Evolutionary conservation across 2,888 invertebrate species (phyloP), one percentile per base, ranked within the genome.

Genomic region (Trichacis sp.): DNA sequence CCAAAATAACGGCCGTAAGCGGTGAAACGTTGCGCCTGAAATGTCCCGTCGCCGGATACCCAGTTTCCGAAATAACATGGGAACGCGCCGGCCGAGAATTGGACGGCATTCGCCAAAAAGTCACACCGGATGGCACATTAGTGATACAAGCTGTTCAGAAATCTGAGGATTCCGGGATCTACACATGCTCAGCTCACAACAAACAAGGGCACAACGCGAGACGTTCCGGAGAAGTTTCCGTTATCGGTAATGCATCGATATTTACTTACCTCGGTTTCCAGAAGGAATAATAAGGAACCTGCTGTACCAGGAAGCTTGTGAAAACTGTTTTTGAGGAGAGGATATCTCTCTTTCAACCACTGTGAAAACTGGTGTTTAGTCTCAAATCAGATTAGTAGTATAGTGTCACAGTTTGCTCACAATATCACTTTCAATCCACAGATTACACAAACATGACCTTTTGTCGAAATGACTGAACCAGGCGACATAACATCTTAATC

Each of bases 31-130:
- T 93, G 72, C 88, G 89, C 53, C 86, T 94, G 59, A 91, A 91
- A 82, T 94, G 94, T 84, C 93, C 93, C 15, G 93, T 93, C 20
- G 92, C 93, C 15, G 94, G 94, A 17, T 93, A 92, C 84, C 93
- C 94, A 18, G 91, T 93, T 68, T 91, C 92, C 76, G 90, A 91
- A 77, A 91, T 93, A 76, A 90, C 90, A 65, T 94, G 94, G 94
- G 92, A 92, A 80, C 88, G 92, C 75, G 89, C 89, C 50, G 91
- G 91, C 15, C 87, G 90, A 38, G 90, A 91, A 77, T 85, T 94
- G n/a, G 91, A 92, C 76, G 93, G 92, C 81, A 88, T 93, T 74
- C 87, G 93, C 5, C 93, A 93, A 79, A 91, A 91, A 77, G 91
- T 92, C 29, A 87, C 90, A 60, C 83, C 88, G 5, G 92, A 93